Evolutionary conservation across 2,888 invertebrate species (phyloP).

Genomic region (Syrphus vitripennis): DNA sequence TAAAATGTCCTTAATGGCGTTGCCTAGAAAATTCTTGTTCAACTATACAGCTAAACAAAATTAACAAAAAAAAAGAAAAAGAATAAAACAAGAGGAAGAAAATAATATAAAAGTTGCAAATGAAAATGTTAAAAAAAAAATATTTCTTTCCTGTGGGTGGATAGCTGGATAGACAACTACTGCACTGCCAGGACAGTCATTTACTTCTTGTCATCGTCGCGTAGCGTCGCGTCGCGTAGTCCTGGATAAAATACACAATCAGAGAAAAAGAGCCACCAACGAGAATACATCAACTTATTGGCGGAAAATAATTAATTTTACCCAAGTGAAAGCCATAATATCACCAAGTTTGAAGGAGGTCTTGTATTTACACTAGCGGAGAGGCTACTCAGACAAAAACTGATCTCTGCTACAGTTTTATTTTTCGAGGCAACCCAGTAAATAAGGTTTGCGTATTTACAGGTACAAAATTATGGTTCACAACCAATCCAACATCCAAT

Average conservation of each 20-base stretch:
- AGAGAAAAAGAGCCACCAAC: background rate
- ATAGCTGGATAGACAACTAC: background rate
- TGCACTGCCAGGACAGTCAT: background rate
- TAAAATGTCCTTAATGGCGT: slow-evolving; percentile 67
- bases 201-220: background rate
- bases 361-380: slow-evolving; percentile 27
- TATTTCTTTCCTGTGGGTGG: background rate
- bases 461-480: background rate
- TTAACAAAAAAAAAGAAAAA: background rate
- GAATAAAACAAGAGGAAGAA: background rate
- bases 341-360: slow-evolving; percentile 40
- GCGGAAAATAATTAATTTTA: slow-evolving; percentile 61
- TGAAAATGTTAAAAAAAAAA: slow-evolving; percentile 31
- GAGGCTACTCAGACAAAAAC: background rate
- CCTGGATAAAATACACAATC: slow-evolving; percentile 24
- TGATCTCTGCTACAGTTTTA: slow-evolving; percentile 13
- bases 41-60: slow-evolving; percentile 28
- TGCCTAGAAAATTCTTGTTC: slow-evolving; percentile 60
- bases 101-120: slow-evolving; percentile 9
- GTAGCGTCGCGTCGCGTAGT: background rate
- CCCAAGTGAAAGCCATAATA: slow-evolving; percentile 15
- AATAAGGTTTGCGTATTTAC: too few species aligned
- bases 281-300: slow-evolving; percentile 53
- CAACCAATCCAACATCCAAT: background rate
- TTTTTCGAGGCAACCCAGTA: background rate